Base-by-base conservation (phyloP, 2,888 invertebrate species). In the Andrena haemorrhoa region DNA sequence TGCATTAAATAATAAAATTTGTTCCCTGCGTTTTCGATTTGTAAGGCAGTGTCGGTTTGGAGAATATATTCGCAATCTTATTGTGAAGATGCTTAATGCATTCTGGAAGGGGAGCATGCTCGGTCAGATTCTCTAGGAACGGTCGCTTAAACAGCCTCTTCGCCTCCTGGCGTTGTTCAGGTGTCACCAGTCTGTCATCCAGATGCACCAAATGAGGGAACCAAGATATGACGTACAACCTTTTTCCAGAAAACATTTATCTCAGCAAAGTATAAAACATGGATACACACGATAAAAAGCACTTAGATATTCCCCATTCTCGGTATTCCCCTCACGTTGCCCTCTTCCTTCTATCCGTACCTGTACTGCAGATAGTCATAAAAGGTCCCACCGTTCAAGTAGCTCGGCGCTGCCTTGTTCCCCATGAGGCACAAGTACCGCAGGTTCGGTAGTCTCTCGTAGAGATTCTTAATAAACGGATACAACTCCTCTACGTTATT, bases 391-490 rank as follows among this genome's bases (percentile, higher is more conserved):
- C 97, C 96, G 86, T 96, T 97, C 75, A 97, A 95, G 90, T 96
- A 96, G 85, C 96, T 97, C 0, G 97, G 97, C 0, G 97, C 97
- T 0, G 97, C 97, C 0, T 96, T 96, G 94, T 98, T 98, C 26
- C 98, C 98, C 98, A 98, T 97, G 77, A 98, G 94, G 20, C 97
- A 97, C 0, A 98, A 94, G 92, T 96, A 96, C 89, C 95, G 95
- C 33, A 98, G 94, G 89, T 96, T 96, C 0, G 98, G 97, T 86
- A 97, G 96, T 1, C 97, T 96, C 61, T 95, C 94, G 86, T 96
- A 95, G 80, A 98, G 94, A 89, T 96, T 96, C 83, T 96, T 95
- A 71, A 97, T 95, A 95, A 97, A 98, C 16, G 96, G 96, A 93
- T 96, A 96, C 3, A 98, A 92, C 73, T 95, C 95, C 41, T 93